Base-by-base conservation (phyloP, 2,888 invertebrate genomes). In the Metallyticus violacea region DNA sequence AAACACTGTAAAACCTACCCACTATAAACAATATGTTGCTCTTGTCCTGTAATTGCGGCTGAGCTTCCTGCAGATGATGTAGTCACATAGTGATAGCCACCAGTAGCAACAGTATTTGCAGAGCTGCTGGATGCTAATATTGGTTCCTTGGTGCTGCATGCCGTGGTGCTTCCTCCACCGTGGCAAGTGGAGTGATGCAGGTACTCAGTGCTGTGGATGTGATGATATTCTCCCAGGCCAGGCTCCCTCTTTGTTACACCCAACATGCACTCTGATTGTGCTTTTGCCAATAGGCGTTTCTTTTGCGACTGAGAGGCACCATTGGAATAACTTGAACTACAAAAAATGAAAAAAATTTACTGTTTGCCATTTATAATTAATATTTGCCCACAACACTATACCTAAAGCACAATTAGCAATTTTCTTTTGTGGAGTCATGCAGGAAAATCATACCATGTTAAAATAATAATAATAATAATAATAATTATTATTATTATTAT, bases 231-330 rank as follows among this genome's bases (percentile, higher is more conserved):
- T 92, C 91, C 89, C 92, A 93, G 90, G 92, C 92, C 90, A 91
- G 91, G 90, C 77, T 89, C 89, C 40, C 87, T 85, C 62, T 89
- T 89, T 83, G 88, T 89, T 79, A 88, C 88, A 26, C 89, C 89
- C 85, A 90, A 89, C 87, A 90, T 89, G 90, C 95, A 95, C 90
- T 96, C 96, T 26, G 95, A 95, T 90, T 97, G 97, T 82, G 97
- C 97, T 92, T 98, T 97, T 85, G 97, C 97, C 88, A 98, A 92
- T 85, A 98, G 93, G 30, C 97, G 94, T 91, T 98, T 98, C 94
- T 98, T 98, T 92, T 98, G 97, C 85, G 97, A 96, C 91, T 96
- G 96, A 9, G 95, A 95, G 88, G 94, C 91, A 91, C 88, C 91
- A 88, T 87, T 84, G 80, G 87, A 91, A 88, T 91, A 91, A 88